Conservation (phyloP, 2,888 invertebrate genomes). For the Agelastica alni region DNA sequence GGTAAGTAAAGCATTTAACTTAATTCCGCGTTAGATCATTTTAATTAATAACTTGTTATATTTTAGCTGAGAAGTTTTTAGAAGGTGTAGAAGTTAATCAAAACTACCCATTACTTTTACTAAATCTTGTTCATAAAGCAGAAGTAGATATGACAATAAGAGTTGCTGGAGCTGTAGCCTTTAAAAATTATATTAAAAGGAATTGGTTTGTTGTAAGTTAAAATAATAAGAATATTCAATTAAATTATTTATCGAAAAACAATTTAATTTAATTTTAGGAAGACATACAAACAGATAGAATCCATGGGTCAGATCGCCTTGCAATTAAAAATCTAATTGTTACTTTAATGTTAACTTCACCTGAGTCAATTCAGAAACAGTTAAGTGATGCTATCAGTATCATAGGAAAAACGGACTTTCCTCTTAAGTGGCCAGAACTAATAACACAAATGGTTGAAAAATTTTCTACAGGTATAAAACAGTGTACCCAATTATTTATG, state of each 20-base stretch:
- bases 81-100: constrained; percentile 88
- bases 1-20: no score
- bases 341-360: constrained; percentile 89
- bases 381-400: constrained; percentile 94
- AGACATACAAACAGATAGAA: constrained; percentile 78
- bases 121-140: constrained; percentile 84
- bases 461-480: constrained; percentile 77
- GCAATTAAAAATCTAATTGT: constrained; percentile 86
- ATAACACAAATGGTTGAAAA: constrained; percentile 93
- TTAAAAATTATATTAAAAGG: constrained; percentile 95
- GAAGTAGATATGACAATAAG: constrained; percentile 81
- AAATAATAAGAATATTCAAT: not conserved
- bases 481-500: no score
- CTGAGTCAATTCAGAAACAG: constrained; percentile 89
- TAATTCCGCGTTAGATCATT: no score
- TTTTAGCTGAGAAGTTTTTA: constrained; percentile 87
- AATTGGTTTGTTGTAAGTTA: constrained; percentile 87
- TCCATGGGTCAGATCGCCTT: constrained; percentile 77
- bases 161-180: constrained; percentile 88
- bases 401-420: constrained; percentile 97
- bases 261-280: constrained; percentile 50
- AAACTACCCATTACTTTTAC: constrained; percentile 84
- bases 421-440: constrained; percentile 92
- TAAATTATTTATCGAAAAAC: not conserved
- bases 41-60: not conserved